Evolutionary conservation across 2,113 vertebrate genomes (phyloP), one percentile per base, ranked within the genome.

Genomic region (Halichoerus grypus): DNA sequence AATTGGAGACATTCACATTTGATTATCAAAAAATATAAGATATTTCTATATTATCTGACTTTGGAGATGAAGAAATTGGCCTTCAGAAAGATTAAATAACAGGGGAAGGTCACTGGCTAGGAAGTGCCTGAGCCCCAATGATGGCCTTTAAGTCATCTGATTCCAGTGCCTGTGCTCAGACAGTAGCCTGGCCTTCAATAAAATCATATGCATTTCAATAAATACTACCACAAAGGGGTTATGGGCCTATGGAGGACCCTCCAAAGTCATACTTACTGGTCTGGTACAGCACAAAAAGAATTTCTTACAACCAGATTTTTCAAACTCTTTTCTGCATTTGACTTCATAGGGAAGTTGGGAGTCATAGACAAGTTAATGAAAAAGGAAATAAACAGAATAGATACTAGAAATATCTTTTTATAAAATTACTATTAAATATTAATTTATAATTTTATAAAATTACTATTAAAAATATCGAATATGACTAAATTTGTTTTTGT

Each of bases 401-500:
- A 28, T 36, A 1, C 3, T 57, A 55, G 16, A 2, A 87, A 26
- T 51, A 72, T 28, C 4, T 77, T 83, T 13, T 84, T 19, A 21
- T 93, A 94, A 95, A 80, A 72, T 65, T 5, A 19, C 1, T 61
- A 16, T 28, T 63, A 69, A 33, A 74, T 42, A 36, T 46, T 46
- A 46, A 46, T 46, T 46, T 46, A 46, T 46, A 46, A 46, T 13
- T 46, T 84, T 22, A 21, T 93, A 94, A 95, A 80, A 72, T 65
- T 5, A 19, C 1, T 55, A 13, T 28, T 63, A 69, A 33, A 74
- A 36, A 36, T 46, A 46, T 9, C 46, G 8, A 46, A 46, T 46
- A 46, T 46, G 19, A 89, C 21, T 59, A 85, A 63, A 42, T 2
- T 42, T 84, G 3, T 55, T 55, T 84, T 82, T 79, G 91, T 36